phyloP scores from a whole-genome alignment of 2,113 vertebrate species.

The Ptilorrhoa leucosticta region DNA sequence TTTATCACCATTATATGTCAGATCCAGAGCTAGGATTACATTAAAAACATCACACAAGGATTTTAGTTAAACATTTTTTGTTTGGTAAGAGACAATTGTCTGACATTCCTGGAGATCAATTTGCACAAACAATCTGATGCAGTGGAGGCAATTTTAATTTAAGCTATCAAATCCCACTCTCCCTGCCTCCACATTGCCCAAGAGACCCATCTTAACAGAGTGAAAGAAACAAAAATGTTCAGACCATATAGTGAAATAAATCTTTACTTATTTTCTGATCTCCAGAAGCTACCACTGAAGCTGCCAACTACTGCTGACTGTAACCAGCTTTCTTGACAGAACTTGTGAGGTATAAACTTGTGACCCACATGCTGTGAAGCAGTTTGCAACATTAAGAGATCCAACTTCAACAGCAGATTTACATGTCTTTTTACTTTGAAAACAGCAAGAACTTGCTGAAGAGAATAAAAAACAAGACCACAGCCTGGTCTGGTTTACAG shows the following conservation, averaged over 20 bases:
- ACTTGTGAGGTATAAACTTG: background rate
- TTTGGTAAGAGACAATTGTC: background rate
- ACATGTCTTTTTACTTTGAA: background rate
- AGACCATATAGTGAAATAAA: background rate
- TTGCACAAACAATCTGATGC: background rate
- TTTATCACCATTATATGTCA: background rate
- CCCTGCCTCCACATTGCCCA: background rate
- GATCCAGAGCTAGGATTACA: background rate
- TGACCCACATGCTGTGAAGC: background rate
- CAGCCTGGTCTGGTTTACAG: background rate
- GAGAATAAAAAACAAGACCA: background rate
- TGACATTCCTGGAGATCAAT: background rate
- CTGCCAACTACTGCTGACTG: background rate
- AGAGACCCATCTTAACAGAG: background rate
- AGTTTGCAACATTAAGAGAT: background rate
- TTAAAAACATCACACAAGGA: background rate
- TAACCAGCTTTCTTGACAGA: background rate
- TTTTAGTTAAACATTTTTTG: background rate
- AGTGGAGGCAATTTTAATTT: background rate
- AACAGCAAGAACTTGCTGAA: background rate
- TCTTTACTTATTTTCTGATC: background rate
- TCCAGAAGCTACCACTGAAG: background rate
- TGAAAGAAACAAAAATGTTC: background rate
- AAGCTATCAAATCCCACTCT: background rate
- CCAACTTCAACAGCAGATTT: background rate